Evolutionary conservation across 53 echinoderm and acorn worm species (phyloP).

Genomic region (Luidia sarsii): DNA sequence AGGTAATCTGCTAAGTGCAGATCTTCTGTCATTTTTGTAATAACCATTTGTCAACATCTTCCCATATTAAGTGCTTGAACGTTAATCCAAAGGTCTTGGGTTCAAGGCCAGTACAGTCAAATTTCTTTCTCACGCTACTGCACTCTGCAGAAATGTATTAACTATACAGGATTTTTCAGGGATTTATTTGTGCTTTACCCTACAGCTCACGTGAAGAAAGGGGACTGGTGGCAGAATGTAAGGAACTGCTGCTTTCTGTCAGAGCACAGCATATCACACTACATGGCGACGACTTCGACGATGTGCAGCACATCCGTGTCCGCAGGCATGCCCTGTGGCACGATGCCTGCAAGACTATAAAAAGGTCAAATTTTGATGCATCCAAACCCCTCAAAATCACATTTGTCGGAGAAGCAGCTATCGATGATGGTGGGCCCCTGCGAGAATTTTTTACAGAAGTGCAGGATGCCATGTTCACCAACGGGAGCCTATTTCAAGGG

Average conservation of each 20-base stretch:
- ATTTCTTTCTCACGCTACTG: too few relatives aligned
- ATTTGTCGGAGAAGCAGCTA: background rate
- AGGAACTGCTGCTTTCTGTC: background rate
- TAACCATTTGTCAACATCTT: too few relatives aligned
- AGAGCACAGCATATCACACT: background rate
- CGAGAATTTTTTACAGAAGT: background rate
- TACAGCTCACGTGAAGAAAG: background rate
- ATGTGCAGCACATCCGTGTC: background rate
- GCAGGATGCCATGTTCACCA: background rate
- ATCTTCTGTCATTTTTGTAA: too few relatives aligned
- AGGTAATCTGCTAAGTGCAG: too few relatives aligned
- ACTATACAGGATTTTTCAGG: too few relatives aligned
- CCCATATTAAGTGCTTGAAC: too few relatives aligned
- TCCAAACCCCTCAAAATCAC: background rate
- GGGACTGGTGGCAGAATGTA: background rate
- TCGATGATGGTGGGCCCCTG: background rate
- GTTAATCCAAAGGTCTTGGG: too few relatives aligned
- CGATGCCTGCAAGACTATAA: background rate
- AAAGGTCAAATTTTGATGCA: background rate
- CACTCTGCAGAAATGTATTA: too few relatives aligned
- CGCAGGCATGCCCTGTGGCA: constrained; percentile 4
- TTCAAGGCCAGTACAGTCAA: too few relatives aligned
- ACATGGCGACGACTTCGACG: background rate
- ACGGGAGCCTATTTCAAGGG: background rate
- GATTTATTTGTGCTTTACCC: too few relatives aligned